Base-by-base conservation (phyloP, 2,797 vertebrate species). In the Tamandua tetradactyla region DNA sequence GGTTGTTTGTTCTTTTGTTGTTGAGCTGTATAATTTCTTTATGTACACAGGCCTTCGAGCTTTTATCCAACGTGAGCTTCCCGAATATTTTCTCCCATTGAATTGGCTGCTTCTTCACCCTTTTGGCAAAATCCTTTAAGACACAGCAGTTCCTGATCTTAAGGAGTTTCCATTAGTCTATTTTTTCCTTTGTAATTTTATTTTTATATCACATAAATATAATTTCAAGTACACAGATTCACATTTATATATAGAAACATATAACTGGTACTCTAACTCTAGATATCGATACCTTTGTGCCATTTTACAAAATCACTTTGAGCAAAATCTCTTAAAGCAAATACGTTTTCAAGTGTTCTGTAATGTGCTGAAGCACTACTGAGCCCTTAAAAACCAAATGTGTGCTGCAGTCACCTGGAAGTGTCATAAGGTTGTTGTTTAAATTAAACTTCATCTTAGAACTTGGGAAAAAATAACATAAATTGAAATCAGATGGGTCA, bases 401-500 rank as follows among this genome's bases (percentile, higher is more conserved):
- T 17, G 35, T 23, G 7, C 3, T 80, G 35, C 25, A 81, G 13
- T 75, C 71, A 27, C 68, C 64, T 22, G 10, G 66, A 94, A 10
- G 42, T 18, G 74, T 81, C 59, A 57, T 93, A 32, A 68, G 3
- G 23, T 27, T 80, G 55, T 95, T 93, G 89, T 74, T 84, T 93
- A 88, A 93, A 91, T 95, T 80, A 95, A 96, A 92, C 42, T 61
- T 81, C 83, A 40, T 86, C n/a, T 85, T 96, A 89, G 82, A 69
- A 80, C 10, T 49, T 96, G 61, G 82, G 35, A 88, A 40, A 75
- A 42, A 61, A 47, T 18, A 91, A 78, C 7, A 94, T 79, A 92
- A 64, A 94, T 93, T 71, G 87, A 96, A 97, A 94, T 61, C 0
- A 96, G 57, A 71, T 83, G 5, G 23, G 20, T 78, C 84, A n/a